Percentiles rank a stretch among this genome's conserved stretches.
Evolutionary conservation across 2,888 invertebrate species (phyloP).

Genomic region (Crepidodera aurea): DNA sequence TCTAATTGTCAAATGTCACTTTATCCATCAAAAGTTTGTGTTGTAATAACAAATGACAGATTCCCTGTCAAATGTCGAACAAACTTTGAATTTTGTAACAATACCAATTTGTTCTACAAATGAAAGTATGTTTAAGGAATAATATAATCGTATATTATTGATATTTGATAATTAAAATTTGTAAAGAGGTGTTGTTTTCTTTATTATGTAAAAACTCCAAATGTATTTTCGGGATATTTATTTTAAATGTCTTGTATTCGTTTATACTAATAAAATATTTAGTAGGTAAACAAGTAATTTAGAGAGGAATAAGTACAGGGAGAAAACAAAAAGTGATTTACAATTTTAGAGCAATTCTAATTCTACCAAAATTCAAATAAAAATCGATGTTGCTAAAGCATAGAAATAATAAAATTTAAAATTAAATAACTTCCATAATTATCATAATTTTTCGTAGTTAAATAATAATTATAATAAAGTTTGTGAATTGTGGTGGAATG

Average conservation of each 20-base stretch:
- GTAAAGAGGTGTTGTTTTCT: no score
- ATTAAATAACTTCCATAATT: slow-evolving; percentile 23
- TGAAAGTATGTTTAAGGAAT: no score
- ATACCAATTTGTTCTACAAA: no score
- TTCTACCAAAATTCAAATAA: slow-evolving; percentile 24
- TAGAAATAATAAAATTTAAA: slow-evolving; percentile 7
- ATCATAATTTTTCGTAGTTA: slow-evolving; percentile 18
- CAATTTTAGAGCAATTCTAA: slow-evolving; percentile 24
- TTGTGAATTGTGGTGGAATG: slow-evolving; percentile 27
- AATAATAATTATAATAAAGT: slow-evolving; percentile 18
- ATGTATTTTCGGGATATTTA: no score
- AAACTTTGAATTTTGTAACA: no score
- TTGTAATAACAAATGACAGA: no score
- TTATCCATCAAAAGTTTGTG: neutral
- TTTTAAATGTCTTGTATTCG: neutral
- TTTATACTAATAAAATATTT: slow-evolving; percentile 8
- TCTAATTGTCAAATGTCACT: neutral
- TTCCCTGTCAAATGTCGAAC: no score
- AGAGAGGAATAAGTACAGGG: slow-evolving; percentile 19
- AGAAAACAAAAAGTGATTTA: slow-evolving; percentile 15
- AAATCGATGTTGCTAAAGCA: slow-evolving; percentile 23
- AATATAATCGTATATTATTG: no score
- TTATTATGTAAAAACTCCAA: neutral
- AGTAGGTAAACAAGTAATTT: slow-evolving; percentile 14
- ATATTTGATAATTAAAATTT: no score